A percentile compares a stretch with the other conserved stretches of the same genome.
These are phyloP conservation scores for Sceloporus tristichus DNA, from an alignment of 2,113 vertebrate genomes.

Conservation along the genomic window DNA sequence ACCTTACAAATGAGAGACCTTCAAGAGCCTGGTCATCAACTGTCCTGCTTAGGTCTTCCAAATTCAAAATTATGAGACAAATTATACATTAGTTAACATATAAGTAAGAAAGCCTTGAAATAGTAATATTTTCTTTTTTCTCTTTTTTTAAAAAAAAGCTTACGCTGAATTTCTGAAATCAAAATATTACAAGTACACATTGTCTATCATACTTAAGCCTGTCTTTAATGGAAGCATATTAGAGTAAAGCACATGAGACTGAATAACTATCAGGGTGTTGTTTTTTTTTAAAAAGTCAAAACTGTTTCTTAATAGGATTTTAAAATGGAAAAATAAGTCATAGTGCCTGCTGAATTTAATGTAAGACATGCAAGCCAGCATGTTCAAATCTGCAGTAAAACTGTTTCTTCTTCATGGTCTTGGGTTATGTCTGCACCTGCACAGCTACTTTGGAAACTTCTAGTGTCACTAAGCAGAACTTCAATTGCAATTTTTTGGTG, in stretches of 20 bases:
- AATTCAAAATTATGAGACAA: not conserved
- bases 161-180: not conserved
- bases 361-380: not conserved
- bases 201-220: not conserved
- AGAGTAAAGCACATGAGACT: not conserved
- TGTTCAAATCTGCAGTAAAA: not conserved
- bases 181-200: not conserved
- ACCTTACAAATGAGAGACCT: too few relatives aligned
- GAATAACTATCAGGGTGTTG: not conserved
- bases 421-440: too few relatives aligned
- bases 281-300: not conserved
- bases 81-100: not conserved
- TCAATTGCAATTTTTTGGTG: too few relatives aligned
- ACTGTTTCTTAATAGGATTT: not conserved
- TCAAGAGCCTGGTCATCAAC: too few relatives aligned
- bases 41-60: too few relatives aligned
- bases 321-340: not conserved
- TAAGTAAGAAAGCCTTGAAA: conserved; percentile 19
- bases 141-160: too few relatives aligned
- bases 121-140: not conserved
- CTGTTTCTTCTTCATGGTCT: too few relatives aligned
- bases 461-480: too few relatives aligned
- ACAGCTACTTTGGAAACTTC: too few relatives aligned
- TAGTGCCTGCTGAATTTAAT: not conserved
- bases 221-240: not conserved